Conservation (phyloP, 2,113 vertebrate genomes). For the Tachuris rubrigastra region DNA sequence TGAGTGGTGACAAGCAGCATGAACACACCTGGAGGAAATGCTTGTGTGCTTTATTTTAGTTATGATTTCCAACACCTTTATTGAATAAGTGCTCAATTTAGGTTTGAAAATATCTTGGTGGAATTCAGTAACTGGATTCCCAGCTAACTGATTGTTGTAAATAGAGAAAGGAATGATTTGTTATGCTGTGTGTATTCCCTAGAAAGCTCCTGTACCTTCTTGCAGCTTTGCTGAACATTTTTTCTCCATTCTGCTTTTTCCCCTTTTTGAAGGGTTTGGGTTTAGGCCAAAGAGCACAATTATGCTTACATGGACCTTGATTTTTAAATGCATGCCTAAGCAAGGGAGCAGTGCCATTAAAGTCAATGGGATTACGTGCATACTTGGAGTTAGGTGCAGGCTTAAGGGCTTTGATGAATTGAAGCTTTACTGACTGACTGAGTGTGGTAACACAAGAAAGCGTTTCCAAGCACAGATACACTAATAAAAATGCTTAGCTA, state of each 20-base stretch:
- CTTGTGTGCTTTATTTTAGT: background rate
- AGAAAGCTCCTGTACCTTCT: background rate
- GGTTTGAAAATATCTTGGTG: background rate
- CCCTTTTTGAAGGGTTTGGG: background rate
- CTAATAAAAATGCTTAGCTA: background rate
- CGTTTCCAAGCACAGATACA: background rate
- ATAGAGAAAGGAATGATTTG: background rate
- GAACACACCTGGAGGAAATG: background rate
- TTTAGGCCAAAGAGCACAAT: slow-evolving; percentile 8
- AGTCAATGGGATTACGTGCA: slow-evolving; percentile 9
- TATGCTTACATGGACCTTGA: background rate
- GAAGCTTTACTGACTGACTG: background rate
- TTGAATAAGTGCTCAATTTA: background rate
- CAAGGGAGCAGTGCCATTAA: slow-evolving; percentile 16
- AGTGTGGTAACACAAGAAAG: background rate
- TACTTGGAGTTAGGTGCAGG: background rate
- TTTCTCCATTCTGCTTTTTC: background rate
- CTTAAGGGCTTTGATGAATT: slow-evolving; percentile 4
- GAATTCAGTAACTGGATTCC: background rate
- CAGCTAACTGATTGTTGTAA: background rate
- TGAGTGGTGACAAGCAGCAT: background rate
- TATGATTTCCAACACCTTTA: background rate
- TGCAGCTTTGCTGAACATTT: background rate
- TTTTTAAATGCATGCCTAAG: slow-evolving; percentile 32
- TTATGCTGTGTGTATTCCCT: background rate